Conservation (phyloP, 2,888 invertebrate species). For the Cybosia mesomella region DNA sequence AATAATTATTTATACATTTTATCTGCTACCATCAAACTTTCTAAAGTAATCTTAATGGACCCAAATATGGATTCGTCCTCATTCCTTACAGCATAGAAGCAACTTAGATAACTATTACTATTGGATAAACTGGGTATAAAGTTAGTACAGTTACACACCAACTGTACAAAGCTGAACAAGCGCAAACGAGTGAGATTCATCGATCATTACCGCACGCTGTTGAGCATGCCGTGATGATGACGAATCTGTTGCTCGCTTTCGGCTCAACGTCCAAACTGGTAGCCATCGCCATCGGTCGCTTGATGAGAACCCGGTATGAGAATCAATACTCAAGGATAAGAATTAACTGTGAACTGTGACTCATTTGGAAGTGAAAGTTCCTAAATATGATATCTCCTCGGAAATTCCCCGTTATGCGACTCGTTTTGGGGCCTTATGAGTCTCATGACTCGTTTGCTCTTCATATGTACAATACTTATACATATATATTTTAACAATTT, state of each 20-base stretch:
- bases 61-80: conserved; percentile 30
- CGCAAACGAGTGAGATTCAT: background rate
- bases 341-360: background rate
- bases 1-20: too few relatives aligned
- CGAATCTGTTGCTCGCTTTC: background rate
- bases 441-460: background rate
- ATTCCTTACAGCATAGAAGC: conserved; percentile 23
- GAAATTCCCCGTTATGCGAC: conserved; percentile 30
- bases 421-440: conserved; percentile 11
- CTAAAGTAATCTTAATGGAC: conserved; percentile 19
- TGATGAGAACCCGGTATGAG: background rate
- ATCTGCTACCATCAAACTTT: conserved; percentile 26
- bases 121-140: too few relatives aligned
- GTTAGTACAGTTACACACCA: background rate
- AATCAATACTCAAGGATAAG: background rate
- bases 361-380: conserved; percentile 8
- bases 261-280: background rate
- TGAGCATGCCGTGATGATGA: too few relatives aligned
- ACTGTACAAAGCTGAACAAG: background rate
- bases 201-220: background rate
- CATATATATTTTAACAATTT: background rate
- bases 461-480: too few relatives aligned
- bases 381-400: conserved; percentile 9
- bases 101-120: too few relatives aligned
- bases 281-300: background rate